Evolutionary conservation across 2,888 invertebrate genomes (phyloP), one percentile per base, ranked within the genome.

Genomic region (Salpingus planirostris): DNA sequence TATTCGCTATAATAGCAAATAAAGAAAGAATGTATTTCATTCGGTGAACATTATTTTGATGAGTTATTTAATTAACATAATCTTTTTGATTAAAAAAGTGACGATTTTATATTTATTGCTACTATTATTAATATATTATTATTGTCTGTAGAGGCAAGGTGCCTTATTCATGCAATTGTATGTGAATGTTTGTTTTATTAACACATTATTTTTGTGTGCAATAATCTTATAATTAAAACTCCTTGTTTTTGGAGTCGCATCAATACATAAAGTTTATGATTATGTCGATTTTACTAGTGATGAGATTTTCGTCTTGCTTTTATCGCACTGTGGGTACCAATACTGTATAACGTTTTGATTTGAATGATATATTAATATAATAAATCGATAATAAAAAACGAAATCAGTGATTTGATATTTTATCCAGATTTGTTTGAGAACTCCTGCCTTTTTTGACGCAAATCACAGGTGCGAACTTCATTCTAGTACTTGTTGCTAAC

Each of bases 131-230:
- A n/a, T n/a, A n/a, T n/a, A n/a, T 47, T 50, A 38, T 38, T 44
- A 42, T 44, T 46, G 43, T 46, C 36, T 30, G n/a, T 30, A 38
- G 31, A 38, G 38, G 38, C 36, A 40, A 25, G 5, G 38, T 34
- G 40, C 40, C 42, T 42, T 36, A 32, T 52, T 52, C 48, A 47
- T 53, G 44, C 47, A 47, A 44, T 48, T 43, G 44, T 54, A 46
- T 49, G 49, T 43, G 44, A 37, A 41, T 43, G 43, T 40, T 42
- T 31, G 44, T 44, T 46, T 44, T 46, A 44, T 18, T 18, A 18
- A 49, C 44, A 51, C 48, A 52, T 46, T 47, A 38, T 48, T 45
- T 46, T 52, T 55, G 47, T 53, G 50, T 52, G 48, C 46, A 52
- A 49, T 50, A 38, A 36, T 40, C n/a, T n/a, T n/a, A n/a, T n/a